Conservation (phyloP, 2,797 vertebrate genomes). For the Lutjanus argentimaculatus region DNA sequence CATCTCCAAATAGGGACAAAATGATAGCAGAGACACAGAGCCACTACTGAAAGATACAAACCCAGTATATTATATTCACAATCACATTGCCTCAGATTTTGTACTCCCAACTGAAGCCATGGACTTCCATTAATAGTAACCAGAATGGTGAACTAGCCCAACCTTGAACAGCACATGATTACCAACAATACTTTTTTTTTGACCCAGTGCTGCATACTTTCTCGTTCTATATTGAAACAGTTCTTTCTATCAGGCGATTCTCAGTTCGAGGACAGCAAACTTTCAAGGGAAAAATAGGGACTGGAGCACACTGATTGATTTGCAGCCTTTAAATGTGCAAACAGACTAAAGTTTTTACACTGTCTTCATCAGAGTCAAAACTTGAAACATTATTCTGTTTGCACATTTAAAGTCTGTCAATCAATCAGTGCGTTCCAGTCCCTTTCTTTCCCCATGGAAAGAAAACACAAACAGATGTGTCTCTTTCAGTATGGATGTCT, state of each 20-base stretch:
- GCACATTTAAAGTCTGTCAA: background rate
- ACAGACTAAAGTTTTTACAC: background rate
- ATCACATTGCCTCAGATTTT: too few species aligned
- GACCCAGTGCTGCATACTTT: too few species aligned
- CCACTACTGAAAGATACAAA: background rate
- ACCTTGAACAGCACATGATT: too few species aligned
- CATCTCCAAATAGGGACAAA: background rate
- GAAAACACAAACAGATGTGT: background rate
- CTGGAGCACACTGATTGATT: background rate
- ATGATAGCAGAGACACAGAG: background rate
- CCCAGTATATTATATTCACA: background rate
- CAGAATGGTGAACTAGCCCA: too few species aligned
- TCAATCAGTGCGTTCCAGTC: background rate
- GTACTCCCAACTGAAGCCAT: too few species aligned
- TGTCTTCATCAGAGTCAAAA: background rate
- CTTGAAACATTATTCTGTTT: background rate
- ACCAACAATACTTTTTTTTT: too few species aligned
- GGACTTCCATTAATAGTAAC: too few species aligned
- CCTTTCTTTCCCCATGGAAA: too few species aligned
- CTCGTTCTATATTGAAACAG: too few species aligned
- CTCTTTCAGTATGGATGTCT: background rate
- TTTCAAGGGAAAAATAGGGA: background rate
- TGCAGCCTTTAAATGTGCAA: background rate
- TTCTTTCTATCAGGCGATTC: background rate
- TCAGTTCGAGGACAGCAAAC: background rate